These are phyloP conservation scores for Trachelus stipa DNA, from an alignment of 2,888 invertebrate species.

Conservation along the genomic window DNA sequence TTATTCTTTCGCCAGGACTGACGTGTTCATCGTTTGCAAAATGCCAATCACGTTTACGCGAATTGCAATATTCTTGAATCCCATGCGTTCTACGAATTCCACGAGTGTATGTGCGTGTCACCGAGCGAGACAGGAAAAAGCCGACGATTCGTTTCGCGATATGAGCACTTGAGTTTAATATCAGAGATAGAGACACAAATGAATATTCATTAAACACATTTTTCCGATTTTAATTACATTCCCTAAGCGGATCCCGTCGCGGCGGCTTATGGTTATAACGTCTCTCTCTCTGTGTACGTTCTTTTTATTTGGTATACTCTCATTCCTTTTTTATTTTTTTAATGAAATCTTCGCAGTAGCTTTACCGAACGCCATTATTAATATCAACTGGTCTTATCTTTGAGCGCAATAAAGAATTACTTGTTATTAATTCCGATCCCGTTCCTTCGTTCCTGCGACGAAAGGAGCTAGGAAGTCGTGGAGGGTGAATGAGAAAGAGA, in stretches of 20 bases:
- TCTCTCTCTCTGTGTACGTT: slow-evolving; percentile 32
- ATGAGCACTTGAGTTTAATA: slow-evolving; percentile 10
- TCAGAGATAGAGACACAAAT: slow-evolving; percentile 25
- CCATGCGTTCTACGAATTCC: background rate
- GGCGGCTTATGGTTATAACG: slow-evolving; percentile 46
- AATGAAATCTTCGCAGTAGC: slow-evolving; percentile 58
- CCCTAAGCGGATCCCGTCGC: slow-evolving; percentile 60
- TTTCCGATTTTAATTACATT: slow-evolving; percentile 65
- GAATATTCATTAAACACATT: slow-evolving; percentile 64
- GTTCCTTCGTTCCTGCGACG: slow-evolving; percentile 9
- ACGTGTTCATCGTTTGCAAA: background rate
- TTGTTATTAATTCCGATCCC: slow-evolving; percentile 61
- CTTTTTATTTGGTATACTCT: slow-evolving; percentile 21
- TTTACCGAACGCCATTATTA: slow-evolving; percentile 58
- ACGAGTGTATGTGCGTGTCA: background rate
- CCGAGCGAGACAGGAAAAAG: background rate
- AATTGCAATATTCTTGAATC: background rate
- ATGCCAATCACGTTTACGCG: background rate
- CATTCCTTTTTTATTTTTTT: slow-evolving; percentile 39
- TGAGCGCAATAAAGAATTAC: slow-evolving; percentile 60
- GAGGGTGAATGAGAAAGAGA: background rate
- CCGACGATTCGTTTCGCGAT: background rate
- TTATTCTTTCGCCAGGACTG: background rate
- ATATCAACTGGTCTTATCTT: slow-evolving; percentile 58
- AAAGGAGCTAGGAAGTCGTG: background rate